Evolutionary conservation across 2,113 vertebrate species (phyloP), one percentile per base, ranked within the genome.

Genomic region (Syrmaticus mikado): DNA sequence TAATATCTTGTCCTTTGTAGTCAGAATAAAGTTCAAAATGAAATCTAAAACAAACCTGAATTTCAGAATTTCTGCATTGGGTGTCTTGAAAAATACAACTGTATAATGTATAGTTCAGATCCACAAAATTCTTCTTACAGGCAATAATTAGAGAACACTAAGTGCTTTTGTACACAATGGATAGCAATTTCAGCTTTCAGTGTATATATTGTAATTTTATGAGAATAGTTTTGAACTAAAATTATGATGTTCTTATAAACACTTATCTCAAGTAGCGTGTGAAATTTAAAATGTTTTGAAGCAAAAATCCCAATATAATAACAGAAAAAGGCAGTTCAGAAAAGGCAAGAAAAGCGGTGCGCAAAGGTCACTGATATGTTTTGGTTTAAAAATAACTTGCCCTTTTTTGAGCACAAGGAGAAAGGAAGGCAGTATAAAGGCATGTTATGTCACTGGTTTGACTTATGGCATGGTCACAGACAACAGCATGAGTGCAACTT

Each of bases 1-100:
- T 53, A 43, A 58, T 91, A 66, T 81, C 92, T 53, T 94, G 21
- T 64, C 62, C 71, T 93, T 34, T 85, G 62, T n/a, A 89, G 67
- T 24, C 75, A 72, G 71, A 82, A 11, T 82, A 67, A 58, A 45
- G 46, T 68, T 95, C 41, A 66, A 17, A 74, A 34, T 52, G 64
- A 58, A 82, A 20, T 7, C 15, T 50, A 82, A 70, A 89, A 43
- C 15, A 46, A 87, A 41, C 8, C 38, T 65, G 71, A 82, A 43
- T 72, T 75, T 91, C 58, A 57, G 62, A 64, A 82, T 11, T 89
- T 41, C 52, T 82, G 32, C 79, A 68, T 85, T 85, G 48, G 25
- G 13, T 85, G 20, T 25, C 53, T 75, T 75, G 67, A 48, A 60
- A 85, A 91, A 82, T 52, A 34, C 9, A 30, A 18, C 22, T 1